Conservation (phyloP, 37 sponge, comb jelly and placozoan species). For the Spongilla lacustris region DNA sequence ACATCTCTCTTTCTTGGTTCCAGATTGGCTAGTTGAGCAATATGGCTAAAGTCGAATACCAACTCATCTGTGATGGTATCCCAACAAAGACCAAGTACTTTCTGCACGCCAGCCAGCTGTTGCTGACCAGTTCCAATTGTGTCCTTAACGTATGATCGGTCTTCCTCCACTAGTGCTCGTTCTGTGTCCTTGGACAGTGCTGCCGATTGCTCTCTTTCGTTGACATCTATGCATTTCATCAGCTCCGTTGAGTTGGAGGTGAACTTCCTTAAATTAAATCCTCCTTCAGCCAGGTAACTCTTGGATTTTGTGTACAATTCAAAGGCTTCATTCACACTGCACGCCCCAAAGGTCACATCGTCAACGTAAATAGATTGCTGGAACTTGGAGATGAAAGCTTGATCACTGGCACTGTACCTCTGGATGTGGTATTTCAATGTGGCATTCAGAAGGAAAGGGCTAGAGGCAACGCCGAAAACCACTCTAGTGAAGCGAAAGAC, state of each 20-base stretch:
- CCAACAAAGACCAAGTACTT: slow-evolving; percentile 44
- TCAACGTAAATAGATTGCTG: neutral
- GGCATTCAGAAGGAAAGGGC: slow-evolving; percentile 34
- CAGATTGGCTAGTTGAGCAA: neutral
- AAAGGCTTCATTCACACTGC: neutral
- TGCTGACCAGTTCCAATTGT: neutral
- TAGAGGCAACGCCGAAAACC: slow-evolving; percentile 17
- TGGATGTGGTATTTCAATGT: slow-evolving; percentile 10
- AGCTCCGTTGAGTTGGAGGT: slow-evolving; percentile 13
- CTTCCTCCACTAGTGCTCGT: neutral
- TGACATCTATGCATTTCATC: neutral
- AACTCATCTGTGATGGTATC: slow-evolving; percentile 7
- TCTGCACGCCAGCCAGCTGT: neutral
- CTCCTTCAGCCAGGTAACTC: slow-evolving; percentile 9
- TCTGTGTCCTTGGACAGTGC: neutral
- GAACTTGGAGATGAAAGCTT: neutral
- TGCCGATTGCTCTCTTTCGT: neutral
- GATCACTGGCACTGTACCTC: neutral
- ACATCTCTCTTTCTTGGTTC: slow-evolving; percentile 23
- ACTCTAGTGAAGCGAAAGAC: slow-evolving; percentile 8
- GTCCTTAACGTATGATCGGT: slow-evolving; percentile 5
- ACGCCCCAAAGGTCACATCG: neutral
- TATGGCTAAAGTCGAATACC: slow-evolving; percentile 1
- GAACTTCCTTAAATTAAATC: slow-evolving; percentile 21
- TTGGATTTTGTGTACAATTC: slow-evolving; percentile 9